phyloP scores from a whole-genome alignment of 2,797 vertebrate genomes.

The Argya squamiceps region DNA sequence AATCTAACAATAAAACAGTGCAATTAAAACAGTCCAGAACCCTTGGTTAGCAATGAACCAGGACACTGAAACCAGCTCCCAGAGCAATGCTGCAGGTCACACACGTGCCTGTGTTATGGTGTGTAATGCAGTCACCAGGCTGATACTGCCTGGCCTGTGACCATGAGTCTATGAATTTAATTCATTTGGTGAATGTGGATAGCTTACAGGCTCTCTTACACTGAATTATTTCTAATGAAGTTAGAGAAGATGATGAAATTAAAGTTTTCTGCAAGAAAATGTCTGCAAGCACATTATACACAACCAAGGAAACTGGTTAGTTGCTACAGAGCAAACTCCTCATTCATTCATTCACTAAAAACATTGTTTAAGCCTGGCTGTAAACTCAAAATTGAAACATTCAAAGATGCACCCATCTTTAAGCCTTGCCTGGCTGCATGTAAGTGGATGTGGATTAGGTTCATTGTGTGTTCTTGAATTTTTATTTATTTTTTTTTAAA shows the following conservation, averaged over 20 bases:
- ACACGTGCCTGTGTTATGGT: not conserved
- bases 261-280: not conserved
- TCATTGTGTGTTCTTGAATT: not conserved
- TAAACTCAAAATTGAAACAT: not conserved
- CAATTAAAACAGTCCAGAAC: not conserved
- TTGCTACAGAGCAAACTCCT: not conserved
- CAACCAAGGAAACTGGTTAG: not conserved
- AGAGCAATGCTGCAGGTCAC: fast-evolving
- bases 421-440: not conserved
- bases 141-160: not conserved
- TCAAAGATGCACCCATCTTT: not conserved
- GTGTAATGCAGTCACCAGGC: not conserved
- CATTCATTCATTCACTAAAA: not conserved
- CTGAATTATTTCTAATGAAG: not conserved
- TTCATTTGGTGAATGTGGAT: not conserved
- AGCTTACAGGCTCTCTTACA: not conserved
- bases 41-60: not conserved
- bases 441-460: not conserved
- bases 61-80: not conserved
- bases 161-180: not conserved
- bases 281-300: not conserved
- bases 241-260: not conserved
- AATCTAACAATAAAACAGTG: not conserved
- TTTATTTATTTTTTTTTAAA: not conserved
- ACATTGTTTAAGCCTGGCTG: not conserved